Percentiles rank a stretch among this genome's conserved stretches.
Conservation (phyloP, 2,113 vertebrate species). For the Campylomormyrus tamandua region DNA sequence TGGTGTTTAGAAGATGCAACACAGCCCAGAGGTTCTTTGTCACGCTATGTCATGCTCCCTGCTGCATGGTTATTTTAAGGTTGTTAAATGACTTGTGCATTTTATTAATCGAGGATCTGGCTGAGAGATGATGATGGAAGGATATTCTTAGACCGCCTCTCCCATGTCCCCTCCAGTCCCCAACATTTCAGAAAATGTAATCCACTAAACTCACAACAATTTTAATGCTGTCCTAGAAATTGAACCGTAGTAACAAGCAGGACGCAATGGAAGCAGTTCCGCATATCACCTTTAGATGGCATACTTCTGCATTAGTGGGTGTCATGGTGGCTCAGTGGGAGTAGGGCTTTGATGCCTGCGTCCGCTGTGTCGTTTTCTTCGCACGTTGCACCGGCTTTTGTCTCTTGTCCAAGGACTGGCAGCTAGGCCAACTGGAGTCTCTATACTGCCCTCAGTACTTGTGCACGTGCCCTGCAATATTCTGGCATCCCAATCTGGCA, state of each 20-base stretch:
- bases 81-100: neutral
- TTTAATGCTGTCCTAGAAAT: neutral
- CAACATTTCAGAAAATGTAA: neutral
- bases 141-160: constrained; percentile 6
- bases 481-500: neutral
- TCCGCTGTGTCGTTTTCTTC: neutral
- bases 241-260: neutral
- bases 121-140: constrained; percentile 12
- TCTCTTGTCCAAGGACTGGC: neutral
- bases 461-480: neutral
- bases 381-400: neutral
- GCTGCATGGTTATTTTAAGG: constrained; percentile 15
- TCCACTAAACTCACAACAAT: neutral
- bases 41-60: neutral
- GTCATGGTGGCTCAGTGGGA: neutral
- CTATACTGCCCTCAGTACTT: neutral
- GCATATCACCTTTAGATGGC: neutral
- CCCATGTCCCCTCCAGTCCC: neutral
- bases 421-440: neutral
- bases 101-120: constrained; percentile 12
- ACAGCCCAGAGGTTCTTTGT: neutral
- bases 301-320: neutral
- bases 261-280: neutral
- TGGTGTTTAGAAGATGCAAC: neutral
- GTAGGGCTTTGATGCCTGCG: neutral